Conservation (phyloP, 2,113 vertebrate species). For the Cebus imitator region DNA sequence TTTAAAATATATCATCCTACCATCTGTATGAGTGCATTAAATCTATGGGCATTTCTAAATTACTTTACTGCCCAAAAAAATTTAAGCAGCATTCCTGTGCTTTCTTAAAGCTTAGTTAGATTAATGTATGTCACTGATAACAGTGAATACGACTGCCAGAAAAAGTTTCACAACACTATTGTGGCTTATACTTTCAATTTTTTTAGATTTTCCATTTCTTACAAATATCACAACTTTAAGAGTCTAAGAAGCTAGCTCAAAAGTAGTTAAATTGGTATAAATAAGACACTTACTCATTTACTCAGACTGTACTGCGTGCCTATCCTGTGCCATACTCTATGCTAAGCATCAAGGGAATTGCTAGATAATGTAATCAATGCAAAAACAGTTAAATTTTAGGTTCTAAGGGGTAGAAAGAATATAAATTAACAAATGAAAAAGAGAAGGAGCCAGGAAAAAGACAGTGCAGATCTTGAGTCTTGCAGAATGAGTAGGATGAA, state of each 20-base stretch:
- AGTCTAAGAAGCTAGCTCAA: constrained; percentile 23
- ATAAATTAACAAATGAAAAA: background rate
- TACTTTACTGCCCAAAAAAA: constrained; percentile 24
- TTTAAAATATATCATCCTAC: constrained; percentile 19
- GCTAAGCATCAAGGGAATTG: background rate
- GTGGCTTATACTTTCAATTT: background rate
- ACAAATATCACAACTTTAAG: background rate
- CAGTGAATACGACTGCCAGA: background rate
- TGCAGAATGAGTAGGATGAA: background rate
- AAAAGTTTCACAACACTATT: background rate
- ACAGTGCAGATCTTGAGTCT: background rate
- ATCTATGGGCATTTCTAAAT: constrained; percentile 24
- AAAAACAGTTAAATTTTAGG: background rate
- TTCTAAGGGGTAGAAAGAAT: background rate
- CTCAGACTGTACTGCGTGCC: background rate
- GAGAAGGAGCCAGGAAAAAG: background rate
- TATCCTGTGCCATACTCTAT: background rate
- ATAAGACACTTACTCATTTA: background rate
- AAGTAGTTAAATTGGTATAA: background rate
- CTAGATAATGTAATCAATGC: background rate
- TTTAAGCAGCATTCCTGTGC: background rate
- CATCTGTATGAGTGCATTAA: background rate
- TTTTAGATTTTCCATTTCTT: background rate
- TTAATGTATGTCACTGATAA: background rate
- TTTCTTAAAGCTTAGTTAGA: constrained; percentile 1